Evolutionary conservation across 2,113 vertebrate genomes (phyloP), one percentile per base, ranked within the genome.

Genomic region (Nanorana parkeri): DNA sequence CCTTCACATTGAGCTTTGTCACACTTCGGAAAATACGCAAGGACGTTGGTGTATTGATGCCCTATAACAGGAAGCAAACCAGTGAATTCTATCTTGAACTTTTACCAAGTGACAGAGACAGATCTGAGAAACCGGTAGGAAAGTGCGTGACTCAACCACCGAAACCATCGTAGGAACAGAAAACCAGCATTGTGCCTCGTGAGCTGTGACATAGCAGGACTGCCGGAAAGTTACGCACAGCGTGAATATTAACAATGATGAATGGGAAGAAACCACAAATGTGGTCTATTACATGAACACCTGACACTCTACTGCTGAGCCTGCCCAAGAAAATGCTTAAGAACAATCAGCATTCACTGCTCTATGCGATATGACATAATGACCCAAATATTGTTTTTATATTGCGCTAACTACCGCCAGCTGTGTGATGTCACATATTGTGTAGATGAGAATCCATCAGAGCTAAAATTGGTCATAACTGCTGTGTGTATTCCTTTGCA

Each of bases 181-280:
- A 60, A 61, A 80, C 60, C 55, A 58, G 17, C 78, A 80, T 47
- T 69, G 65, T 80, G 47, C 58, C 41, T 80, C 17, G 26, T 60
- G 54, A 60, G n/a, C 28, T 24, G 67, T 56, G 77, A 78, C 63
- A 56, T 36, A 51, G 16, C 26, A 36, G 36, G 54, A 67, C 77
- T 56, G 51, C 20, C 64, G 11, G 63, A 52, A 78, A 52, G 2
- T 52, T 17, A 24, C 21, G 28, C 19, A 67, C 26, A 28, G 71
- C 2, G 17, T 5, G 15, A 5, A 24, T 24, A 72, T 28, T 56
- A 72, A 28, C 26, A 17, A 60, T 5, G 4, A 6, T 21, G 20
- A 29, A 74, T 20, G 56, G 29, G 17, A n/a, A 5, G 17, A 13
- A 60, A 74, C 71, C 71, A 60, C 71, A 74, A 60, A 20, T 17